Evolutionary conservation across 2,113 vertebrate species (phyloP).

Genomic region (Corvus moneduloides): DNA sequence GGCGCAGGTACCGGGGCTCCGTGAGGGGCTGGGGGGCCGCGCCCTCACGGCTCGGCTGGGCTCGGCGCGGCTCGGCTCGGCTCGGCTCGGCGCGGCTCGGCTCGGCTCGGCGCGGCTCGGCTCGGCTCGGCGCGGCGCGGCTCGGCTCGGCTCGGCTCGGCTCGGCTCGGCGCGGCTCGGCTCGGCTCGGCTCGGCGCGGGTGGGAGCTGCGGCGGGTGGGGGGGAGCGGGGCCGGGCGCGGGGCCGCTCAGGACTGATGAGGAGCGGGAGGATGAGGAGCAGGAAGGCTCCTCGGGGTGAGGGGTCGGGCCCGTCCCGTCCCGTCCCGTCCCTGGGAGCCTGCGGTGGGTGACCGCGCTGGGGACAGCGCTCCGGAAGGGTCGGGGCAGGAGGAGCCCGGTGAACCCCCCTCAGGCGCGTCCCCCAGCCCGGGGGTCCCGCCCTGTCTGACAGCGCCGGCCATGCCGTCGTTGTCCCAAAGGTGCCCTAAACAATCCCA

Average conservation of each 20-base stretch:
- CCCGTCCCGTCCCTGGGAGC: too few species aligned
- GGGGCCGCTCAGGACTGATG: background rate
- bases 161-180: background rate
- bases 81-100: too few species aligned
- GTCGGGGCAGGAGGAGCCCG: background rate
- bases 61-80: background rate
- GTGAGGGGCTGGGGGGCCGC: background rate
- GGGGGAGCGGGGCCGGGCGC: background rate
- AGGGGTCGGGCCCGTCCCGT: too few species aligned
- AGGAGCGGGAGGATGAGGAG: background rate
- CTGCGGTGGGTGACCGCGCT: background rate
- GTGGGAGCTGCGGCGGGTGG: background rate
- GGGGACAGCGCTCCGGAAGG: background rate
- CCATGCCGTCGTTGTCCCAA: fast-evolving
- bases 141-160: too few species aligned
- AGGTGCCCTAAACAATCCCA: fast-evolving
- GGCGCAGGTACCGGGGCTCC: background rate
- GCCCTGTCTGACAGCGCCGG: background rate
- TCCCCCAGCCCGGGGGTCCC: background rate
- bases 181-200: background rate
- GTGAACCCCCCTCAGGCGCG: background rate
- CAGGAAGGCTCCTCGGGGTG: background rate
- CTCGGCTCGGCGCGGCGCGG: background rate
- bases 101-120: fast-evolving
- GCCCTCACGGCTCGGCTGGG: background rate